These are phyloP conservation scores for Melanotaenia pygmaea DNA, from an alignment of 2,797 vertebrate genomes.

Conservation along the genomic window DNA sequence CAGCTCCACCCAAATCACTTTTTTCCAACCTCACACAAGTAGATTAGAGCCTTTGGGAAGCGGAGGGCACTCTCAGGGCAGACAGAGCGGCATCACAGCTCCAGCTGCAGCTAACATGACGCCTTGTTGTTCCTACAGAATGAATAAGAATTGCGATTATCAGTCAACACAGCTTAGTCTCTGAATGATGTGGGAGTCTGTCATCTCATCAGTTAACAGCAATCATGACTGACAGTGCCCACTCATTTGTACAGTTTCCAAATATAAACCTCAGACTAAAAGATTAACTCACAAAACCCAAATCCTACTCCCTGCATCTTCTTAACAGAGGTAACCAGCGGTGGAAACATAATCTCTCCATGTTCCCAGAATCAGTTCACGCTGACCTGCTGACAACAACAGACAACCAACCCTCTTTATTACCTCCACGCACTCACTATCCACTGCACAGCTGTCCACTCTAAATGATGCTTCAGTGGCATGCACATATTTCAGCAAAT, in stretches of 20 bases:
- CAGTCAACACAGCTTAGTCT: background rate
- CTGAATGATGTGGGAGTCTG: constrained; percentile 26
- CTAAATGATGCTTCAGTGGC: constrained; percentile 35
- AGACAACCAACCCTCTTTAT: constrained; percentile 4
- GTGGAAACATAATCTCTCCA: constrained; percentile 76
- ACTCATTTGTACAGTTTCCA: constrained; percentile 49
- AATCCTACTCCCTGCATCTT: constrained; percentile 67
- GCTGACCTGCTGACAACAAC: constrained; percentile 72
- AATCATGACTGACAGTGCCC: constrained; percentile 28
- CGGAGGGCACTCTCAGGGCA: constrained; percentile 24
- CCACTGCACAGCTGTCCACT: constrained; percentile 51
- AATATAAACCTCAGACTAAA: constrained; percentile 64
- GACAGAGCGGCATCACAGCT: constrained; percentile 21
- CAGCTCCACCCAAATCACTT: constrained; percentile 52
- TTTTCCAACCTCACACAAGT: constrained; percentile 26
- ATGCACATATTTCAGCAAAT: constrained; percentile 43
- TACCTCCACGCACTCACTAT: constrained; percentile 20
- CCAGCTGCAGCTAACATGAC: constrained; percentile 12
- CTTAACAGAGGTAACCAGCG: constrained; percentile 65
- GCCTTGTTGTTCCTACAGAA: background rate
- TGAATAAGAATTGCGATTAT: background rate
- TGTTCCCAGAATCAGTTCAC: constrained; percentile 72
- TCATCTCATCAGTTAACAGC: constrained; percentile 49
- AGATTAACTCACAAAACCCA: constrained; percentile 76
- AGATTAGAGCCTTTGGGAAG: constrained; percentile 37